Percentiles rank a stretch among this genome's conserved stretches.
Conservation (phyloP, 2,113 vertebrate genomes). For the Vulpes ferrilata region DNA sequence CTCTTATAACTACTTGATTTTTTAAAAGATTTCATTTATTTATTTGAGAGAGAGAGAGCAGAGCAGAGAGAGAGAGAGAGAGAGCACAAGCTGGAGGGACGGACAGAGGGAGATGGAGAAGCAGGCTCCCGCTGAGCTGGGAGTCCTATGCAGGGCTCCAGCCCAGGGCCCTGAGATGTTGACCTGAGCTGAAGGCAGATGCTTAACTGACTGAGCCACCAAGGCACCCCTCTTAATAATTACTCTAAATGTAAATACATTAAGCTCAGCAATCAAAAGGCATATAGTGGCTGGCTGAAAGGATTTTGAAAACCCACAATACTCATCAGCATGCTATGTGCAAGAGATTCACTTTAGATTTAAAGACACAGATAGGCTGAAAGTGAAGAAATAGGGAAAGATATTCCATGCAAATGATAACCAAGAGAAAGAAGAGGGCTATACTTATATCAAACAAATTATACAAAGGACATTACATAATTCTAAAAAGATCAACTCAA, state of each 20-base stretch:
- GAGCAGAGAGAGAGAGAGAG: too few species aligned
- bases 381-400: background rate
- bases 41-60: too few species aligned
- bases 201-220: too few species aligned
- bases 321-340: background rate
- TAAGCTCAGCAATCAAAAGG: background rate
- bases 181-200: too few species aligned
- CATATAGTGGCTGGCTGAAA: background rate
- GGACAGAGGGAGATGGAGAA: too few species aligned
- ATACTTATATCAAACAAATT: background rate
- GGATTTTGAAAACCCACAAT: too few species aligned
- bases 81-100: too few species aligned
- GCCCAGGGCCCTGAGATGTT: too few species aligned
- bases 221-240: background rate
- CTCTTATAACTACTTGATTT: background rate
- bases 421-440: background rate
- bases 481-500: background rate
- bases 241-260: background rate
- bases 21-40: too few species aligned
- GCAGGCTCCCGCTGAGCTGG: too few species aligned
- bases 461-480: background rate
- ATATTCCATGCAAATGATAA: background rate
- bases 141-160: too few species aligned
- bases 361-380: background rate
- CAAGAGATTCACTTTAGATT: background rate